A percentile compares a stretch with the other conserved stretches of the same genome.
These are phyloP conservation scores for Nycticorax nycticorax DNA, from an alignment of 2,113 vertebrate genomes.

Conservation along the genomic window DNA sequence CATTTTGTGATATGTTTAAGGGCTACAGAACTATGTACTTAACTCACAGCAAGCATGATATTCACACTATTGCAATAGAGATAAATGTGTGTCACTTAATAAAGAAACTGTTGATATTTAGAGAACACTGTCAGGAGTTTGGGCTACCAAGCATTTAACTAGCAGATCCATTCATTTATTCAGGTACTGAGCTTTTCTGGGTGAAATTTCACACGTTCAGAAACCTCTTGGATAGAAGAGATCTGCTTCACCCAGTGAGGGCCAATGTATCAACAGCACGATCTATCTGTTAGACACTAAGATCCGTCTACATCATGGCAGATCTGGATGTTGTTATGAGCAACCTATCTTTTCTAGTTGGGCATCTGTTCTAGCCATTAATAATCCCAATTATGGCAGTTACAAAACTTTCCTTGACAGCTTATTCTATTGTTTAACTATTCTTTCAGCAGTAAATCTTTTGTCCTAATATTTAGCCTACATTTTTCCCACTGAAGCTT, in stretches of 20 bases:
- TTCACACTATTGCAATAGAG: not conserved
- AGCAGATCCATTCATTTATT: not conserved
- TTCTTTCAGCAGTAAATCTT: slow-evolving; percentile 36
- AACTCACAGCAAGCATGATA: not conserved
- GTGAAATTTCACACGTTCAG: not conserved
- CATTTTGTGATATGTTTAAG: not conserved
- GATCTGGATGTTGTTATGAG: not conserved
- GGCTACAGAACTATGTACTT: not conserved
- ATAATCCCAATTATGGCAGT: slow-evolving; percentile 31
- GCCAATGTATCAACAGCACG: not conserved
- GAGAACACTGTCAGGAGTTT: not conserved
- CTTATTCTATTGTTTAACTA: not conserved
- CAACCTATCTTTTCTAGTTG: not conserved
- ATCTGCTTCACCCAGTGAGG: not conserved
- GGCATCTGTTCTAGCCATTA: not conserved
- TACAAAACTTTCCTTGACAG: slow-evolving; percentile 22
- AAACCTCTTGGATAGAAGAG: not conserved
- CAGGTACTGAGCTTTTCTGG: not conserved
- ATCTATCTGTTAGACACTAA: not conserved
- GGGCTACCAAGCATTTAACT: not conserved
- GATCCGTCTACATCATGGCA: not conserved
- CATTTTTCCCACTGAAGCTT: not conserved
- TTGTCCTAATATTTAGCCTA: slow-evolving; percentile 52
- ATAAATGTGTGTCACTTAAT: not conserved
- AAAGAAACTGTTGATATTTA: not conserved